Evolutionary conservation across 2,113 vertebrate genomes (phyloP), one percentile per base, ranked within the genome.

Genomic region (Catharus fuscescens): DNA sequence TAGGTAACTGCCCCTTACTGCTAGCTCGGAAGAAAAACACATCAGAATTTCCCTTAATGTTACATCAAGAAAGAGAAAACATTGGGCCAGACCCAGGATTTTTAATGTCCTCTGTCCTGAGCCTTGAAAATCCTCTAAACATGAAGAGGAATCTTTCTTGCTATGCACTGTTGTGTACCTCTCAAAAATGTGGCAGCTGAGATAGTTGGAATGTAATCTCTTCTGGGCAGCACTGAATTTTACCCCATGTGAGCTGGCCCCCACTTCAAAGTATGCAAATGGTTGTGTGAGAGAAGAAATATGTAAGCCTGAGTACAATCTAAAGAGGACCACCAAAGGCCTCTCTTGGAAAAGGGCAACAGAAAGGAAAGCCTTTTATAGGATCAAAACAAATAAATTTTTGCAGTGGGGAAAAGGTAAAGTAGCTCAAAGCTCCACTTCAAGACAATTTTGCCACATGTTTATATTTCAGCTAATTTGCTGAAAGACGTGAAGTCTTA

Each of bases 151-250:
- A 32, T 2, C 4, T 67, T 74, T 70, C 38, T 28, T 66, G 23
- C 40, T 29, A 9, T 6, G 18, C 1, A 1, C 12, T 38, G 17
- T 5, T 32, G 7, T 1, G 2, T 19, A 42, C 44, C 34, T 50
- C 24, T 73, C 12, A 8, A 54, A 92, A 91, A 86, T 23, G 16
- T 74, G 52, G 47, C 66, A 83, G 6, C 34, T 89, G 60, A 78
- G 24, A 59, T 59, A 91, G 12, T 1, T 52, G 38, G 29, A 38
- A 38, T 52, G 38, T 19, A 78, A 73, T 25, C 19, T 79, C 26
- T 71, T 81, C 31, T 28, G 24, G 12, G 14, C 52, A 71, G 5
- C 8, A 19, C 12, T 20, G 56, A 52, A 85, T 69, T 79, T 93
- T 66, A 65, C 24, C 15, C 25, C 3, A 0, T 52, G 21, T 76